These are phyloP conservation scores for Fringilla coelebs DNA, from an alignment of 2,797 vertebrate genomes.

Conservation along the genomic window DNA sequence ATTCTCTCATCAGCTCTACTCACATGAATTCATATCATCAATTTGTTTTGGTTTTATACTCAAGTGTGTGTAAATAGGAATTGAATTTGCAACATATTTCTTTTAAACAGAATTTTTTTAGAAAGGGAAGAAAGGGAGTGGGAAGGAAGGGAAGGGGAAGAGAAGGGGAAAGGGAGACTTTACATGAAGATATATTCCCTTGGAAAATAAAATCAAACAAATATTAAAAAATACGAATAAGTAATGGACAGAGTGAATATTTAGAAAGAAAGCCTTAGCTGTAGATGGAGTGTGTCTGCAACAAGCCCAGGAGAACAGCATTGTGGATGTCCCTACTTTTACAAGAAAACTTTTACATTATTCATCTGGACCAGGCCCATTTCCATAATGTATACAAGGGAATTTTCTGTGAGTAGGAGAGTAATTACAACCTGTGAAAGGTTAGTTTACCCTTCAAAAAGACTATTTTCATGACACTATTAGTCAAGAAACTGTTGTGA, in stretches of 20 bases:
- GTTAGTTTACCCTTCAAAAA: neutral
- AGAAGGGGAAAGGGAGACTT: neutral
- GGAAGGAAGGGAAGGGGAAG: neutral
- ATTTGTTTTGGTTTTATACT: neutral
- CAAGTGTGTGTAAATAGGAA: neutral
- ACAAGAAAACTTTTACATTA: neutral
- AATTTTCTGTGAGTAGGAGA: neutral
- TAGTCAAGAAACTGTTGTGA: neutral
- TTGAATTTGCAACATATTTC: neutral
- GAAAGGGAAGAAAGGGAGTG: no score
- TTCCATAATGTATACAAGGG: neutral
- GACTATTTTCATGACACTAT: neutral
- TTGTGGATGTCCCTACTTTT: neutral
- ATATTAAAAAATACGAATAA: neutral
- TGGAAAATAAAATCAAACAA: neutral
- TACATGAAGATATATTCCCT: neutral
- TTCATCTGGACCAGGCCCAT: neutral
- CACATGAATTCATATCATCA: neutral
- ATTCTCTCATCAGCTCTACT: neutral
- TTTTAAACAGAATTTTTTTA: neutral
- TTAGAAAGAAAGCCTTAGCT: neutral
- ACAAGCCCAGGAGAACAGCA: neutral
- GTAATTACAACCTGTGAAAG: neutral
- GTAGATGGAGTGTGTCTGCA: neutral
- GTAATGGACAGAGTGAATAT: neutral